Conservation (phyloP, 2,113 vertebrate species). For the Lasiurus borealis region DNA sequence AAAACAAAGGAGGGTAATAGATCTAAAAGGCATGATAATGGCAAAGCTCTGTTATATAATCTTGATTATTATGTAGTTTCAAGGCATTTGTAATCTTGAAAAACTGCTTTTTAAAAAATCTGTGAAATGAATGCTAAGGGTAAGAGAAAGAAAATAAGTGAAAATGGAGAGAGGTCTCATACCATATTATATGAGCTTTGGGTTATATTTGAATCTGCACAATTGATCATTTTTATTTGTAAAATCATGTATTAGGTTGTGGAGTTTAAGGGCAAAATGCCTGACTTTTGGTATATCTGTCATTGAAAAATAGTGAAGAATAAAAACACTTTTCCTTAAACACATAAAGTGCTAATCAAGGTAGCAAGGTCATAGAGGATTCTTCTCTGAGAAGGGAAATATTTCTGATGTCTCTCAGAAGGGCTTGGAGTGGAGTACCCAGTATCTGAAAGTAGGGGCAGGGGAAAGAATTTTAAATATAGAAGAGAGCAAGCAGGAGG, state of each 20-base stretch:
- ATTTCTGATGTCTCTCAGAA: neutral
- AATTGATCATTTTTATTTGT: constrained; percentile 44
- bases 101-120: neutral
- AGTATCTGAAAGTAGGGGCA: neutral
- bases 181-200: neutral
- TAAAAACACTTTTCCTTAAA: neutral
- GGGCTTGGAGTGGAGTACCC: neutral
- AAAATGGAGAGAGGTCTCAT: neutral
- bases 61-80: neutral
- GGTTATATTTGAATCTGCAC: neutral
- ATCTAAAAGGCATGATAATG: neutral
- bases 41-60: neutral
- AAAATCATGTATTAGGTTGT: constrained; percentile 14
- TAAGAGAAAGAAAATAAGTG: constrained; percentile 33
- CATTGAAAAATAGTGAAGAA: neutral
- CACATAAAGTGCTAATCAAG: neutral
- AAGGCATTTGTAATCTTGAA: constrained; percentile 47
- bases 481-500: neutral
- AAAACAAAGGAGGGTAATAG: neutral
- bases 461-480: neutral
- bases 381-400: neutral
- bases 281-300: neutral
- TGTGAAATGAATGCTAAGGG: neutral
- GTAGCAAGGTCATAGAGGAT: neutral
- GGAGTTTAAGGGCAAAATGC: neutral